Base-by-base conservation (phyloP, 2,888 invertebrate species). In the Endomychus coccineus region DNA sequence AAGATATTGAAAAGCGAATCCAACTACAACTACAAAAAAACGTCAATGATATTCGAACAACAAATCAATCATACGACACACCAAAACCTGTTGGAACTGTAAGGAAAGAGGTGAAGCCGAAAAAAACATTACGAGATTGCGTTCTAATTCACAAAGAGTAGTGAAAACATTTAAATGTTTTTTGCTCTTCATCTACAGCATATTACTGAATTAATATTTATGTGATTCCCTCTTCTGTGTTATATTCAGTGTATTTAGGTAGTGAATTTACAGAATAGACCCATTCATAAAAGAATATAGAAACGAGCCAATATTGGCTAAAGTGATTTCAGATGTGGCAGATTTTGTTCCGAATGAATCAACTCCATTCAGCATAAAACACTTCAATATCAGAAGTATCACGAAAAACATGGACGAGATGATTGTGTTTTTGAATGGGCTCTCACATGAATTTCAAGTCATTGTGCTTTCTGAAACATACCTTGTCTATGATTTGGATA, bases 371-470 rank as follows among this genome's bases (percentile, higher is more conserved):
- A 16, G 3, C 11, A 28, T 28, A 2, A 6, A 19, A 3, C 16
- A 29, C 2, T 9, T 29, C 2, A 29, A 29, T 16, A 29, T 29
- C 11, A 19, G 29, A 12, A 29, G 29, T 29, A 11, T 29, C 3
- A 29, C 21, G 19, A 29, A 29, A 12, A 17, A 29, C 13, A 29
- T 19, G 12, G 29, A 29, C 21, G 29, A 29, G 12, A 9, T 29
- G 3, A 12, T 29, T 16, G 17, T 29, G 29, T 29, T 29, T 29
- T 29, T 29, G 9, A 29, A 17, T 29, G n/a, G 28, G 10, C 9
- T 28, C 10, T 10, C 28, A 16, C 28, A 11, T 5, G 27, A 27
- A 3, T 4, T 29, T 29, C 19, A 29, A 12, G 21, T 29, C 13
- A 6, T 29, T n/a, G 29, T 29, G 7, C 29, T 29, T 19, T 9